Percentiles rank a stretch among this genome's conserved stretches.
These are phyloP conservation scores for Meloidogyne exigua DNA, from an alignment of 1,140 invertebrate species.

Conservation along the genomic window DNA sequence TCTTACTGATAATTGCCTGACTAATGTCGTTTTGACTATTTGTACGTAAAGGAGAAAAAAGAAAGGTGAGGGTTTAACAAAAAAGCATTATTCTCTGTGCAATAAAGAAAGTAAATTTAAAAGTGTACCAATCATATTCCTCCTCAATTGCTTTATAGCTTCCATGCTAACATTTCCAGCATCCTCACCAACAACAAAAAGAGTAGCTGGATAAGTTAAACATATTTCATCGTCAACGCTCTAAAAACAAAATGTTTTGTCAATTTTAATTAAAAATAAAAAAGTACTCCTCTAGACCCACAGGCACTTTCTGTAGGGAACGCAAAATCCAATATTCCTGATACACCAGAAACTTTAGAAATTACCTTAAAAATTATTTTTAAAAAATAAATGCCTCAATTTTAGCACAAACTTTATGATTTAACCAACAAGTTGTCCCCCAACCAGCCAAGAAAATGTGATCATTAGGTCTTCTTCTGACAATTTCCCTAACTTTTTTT, in stretches of 20 bases:
- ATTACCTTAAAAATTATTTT: slow-evolving; percentile 27
- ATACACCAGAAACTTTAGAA: slow-evolving; percentile 34
- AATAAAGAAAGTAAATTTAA: not conserved
- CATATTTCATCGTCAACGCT: slow-evolving; percentile 42
- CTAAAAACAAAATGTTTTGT: slow-evolving; percentile 16
- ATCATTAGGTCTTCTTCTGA: slow-evolving; percentile 41
- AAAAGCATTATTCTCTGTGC: no score
- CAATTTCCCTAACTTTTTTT: slow-evolving; percentile 40
- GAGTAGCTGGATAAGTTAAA: slow-evolving; percentile 40
- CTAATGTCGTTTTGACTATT: no score
- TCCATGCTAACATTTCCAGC: slow-evolving; percentile 33
- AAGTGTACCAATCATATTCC: slow-evolving; percentile 44
- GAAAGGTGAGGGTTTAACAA: no score
- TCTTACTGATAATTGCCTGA: no score
- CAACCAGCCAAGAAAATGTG: slow-evolving; percentile 50
- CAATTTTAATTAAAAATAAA: not conserved
- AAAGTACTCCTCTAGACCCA: slow-evolving; percentile 35
- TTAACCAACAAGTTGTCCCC: slow-evolving; percentile 44
- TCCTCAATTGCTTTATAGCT: slow-evolving; percentile 33
- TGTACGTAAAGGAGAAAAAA: no score
- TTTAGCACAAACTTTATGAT: slow-evolving; percentile 34
- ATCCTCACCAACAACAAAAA: slow-evolving; percentile 46
- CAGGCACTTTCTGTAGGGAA: slow-evolving; percentile 30
- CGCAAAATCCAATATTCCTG: slow-evolving; percentile 42
- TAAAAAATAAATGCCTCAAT: not conserved